Percentiles rank a stretch among this genome's conserved stretches.
Evolutionary conservation across 1,140 invertebrate species (phyloP).

Genomic region (Pseudachorutes palmiensis): DNA sequence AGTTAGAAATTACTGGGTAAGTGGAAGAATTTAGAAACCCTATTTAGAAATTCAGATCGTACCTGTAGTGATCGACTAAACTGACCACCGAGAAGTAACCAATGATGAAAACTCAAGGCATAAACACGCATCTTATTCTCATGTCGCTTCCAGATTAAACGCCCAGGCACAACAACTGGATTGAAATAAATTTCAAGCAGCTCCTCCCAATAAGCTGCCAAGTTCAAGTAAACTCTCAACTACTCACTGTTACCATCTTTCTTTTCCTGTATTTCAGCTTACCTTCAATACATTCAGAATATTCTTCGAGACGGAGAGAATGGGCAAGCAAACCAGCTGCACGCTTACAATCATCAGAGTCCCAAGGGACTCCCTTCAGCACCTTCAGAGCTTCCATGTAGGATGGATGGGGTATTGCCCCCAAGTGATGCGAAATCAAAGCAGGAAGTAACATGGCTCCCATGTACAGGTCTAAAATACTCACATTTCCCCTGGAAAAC

Average conservation of each 20-base stretch:
- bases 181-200: slow-evolving; percentile 1
- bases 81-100: neutral
- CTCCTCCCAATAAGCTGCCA: neutral
- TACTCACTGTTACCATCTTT: neutral
- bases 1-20: neutral
- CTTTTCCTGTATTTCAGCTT: neutral
- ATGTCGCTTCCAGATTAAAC: neutral
- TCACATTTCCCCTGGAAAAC: neutral
- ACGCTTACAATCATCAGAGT: neutral
- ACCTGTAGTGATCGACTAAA: neutral
- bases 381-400: neutral
- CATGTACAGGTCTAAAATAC: neutral
- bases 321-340: neutral
- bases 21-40: neutral
- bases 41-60: neutral
- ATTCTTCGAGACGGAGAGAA: neutral
- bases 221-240: neutral
- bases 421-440: neutral
- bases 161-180: neutral
- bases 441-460: neutral
- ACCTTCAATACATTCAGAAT: neutral
- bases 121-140: neutral
- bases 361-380: neutral
- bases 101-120: neutral
- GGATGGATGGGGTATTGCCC: neutral